These are phyloP conservation scores for Champsocephalus gunnari DNA, from an alignment of 2,797 vertebrate genomes.

Conservation along the genomic window DNA sequence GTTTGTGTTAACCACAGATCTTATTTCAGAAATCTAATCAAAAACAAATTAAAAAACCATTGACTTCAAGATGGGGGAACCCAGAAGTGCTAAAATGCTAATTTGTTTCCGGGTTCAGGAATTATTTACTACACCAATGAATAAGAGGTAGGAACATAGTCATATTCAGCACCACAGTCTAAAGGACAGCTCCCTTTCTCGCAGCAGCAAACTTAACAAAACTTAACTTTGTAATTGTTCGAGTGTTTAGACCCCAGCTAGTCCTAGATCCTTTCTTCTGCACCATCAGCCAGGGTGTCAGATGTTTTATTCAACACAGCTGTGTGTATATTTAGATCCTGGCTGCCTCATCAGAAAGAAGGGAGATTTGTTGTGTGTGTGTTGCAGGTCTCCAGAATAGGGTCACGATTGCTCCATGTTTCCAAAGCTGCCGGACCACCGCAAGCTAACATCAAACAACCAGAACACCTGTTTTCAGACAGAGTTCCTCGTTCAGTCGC, in stretches of 20 bases:
- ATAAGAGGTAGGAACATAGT: conserved; percentile 7
- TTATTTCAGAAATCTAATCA: too few species aligned
- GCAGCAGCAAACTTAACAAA: conserved; percentile 22
- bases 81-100: too few species aligned
- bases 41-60: too few species aligned
- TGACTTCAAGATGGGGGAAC: too few species aligned
- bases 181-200: conserved; percentile 56
- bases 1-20: too few species aligned
- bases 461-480: conserved; percentile 77
- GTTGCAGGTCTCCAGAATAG: conserved; percentile 52
- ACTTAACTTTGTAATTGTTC: conserved; percentile 73
- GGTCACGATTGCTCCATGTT: conserved; percentile 67
- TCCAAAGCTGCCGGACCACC: conserved; percentile 59
- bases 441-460: conserved; percentile 76
- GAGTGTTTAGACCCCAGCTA: conserved; percentile 30
- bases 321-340: conserved; percentile 72
- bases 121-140: not conserved
- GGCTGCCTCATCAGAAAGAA: conserved; percentile 55
- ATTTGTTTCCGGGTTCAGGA: too few species aligned
- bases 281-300: conserved; percentile 74
- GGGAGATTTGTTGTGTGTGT: too few species aligned
- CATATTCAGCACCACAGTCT: conserved; percentile 44
- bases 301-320: conserved; percentile 78
- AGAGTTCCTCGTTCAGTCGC: conserved; percentile 46
- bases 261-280: conserved; percentile 63